Evolutionary conservation across 2,113 vertebrate genomes (phyloP).

Genomic region (Vicugna pacos): DNA sequence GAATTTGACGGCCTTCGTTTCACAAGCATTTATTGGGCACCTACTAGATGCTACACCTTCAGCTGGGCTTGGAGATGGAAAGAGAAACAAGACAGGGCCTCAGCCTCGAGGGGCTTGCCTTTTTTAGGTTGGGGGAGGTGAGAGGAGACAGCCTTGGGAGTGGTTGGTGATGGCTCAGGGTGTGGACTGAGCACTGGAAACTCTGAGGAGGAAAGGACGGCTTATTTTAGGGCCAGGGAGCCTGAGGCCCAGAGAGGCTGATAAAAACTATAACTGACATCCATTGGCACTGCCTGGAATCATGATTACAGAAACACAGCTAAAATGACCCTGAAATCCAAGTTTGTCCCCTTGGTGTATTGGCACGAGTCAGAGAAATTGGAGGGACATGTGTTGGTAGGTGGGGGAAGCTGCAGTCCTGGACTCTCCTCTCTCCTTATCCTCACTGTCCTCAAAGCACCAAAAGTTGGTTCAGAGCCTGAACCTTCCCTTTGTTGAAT

Average conservation of each 20-base stretch:
- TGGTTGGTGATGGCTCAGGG: neutral
- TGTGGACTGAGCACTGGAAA: accelerated
- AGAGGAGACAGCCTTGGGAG: neutral
- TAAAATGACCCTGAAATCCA: neutral
- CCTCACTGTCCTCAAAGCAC: neutral
- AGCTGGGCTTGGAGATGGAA: neutral
- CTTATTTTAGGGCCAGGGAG: neutral
- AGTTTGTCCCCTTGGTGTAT: neutral
- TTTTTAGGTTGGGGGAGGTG: neutral
- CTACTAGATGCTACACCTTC: neutral
- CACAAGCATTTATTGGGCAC: neutral
- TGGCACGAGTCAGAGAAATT: neutral
- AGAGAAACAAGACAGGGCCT: neutral
- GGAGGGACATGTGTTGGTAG: accelerated
- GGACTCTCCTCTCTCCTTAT: neutral
- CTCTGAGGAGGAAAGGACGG: neutral
- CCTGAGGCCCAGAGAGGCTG: neutral
- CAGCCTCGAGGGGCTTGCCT: neutral
- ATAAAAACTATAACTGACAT: accelerated
- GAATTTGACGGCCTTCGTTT: neutral
- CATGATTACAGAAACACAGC: accelerated
- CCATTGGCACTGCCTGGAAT: accelerated
- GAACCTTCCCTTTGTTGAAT: neutral
- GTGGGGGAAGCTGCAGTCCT: accelerated
- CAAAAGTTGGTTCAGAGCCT: neutral